These are phyloP conservation scores for Hirtodrosophila histrioides DNA, from an alignment of 2,888 invertebrate genomes.

Conservation along the genomic window DNA sequence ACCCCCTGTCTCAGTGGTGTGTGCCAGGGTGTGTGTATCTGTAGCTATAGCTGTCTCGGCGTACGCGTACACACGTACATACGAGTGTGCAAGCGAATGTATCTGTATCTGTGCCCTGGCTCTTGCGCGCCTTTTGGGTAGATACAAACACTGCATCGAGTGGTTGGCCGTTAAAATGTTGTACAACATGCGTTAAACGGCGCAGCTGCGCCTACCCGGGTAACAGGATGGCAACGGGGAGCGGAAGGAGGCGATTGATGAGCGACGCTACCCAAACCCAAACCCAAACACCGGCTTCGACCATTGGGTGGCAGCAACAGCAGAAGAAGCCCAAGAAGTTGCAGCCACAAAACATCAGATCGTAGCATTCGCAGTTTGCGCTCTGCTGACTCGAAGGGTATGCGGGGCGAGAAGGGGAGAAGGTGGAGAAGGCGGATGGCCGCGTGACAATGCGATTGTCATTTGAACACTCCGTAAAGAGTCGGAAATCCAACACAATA, in stretches of 20 bases:
- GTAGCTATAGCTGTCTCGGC: slow-evolving; percentile 8
- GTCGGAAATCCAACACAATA: slow-evolving; percentile 2
- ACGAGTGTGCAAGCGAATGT: slow-evolving; percentile 33
- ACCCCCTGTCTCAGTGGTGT: slow-evolving; percentile 54
- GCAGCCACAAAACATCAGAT: slow-evolving; percentile 36
- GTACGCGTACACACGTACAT: neutral
- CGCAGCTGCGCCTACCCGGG: slow-evolving; percentile 68
- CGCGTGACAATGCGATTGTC: slow-evolving; percentile 36
- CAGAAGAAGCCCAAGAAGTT: slow-evolving; percentile 56
- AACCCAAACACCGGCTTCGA: slow-evolving; percentile 1
- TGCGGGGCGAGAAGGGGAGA: neutral
- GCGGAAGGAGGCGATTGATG: slow-evolving; percentile 27
- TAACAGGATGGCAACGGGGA: slow-evolving; percentile 24
- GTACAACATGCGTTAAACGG: slow-evolving; percentile 76
- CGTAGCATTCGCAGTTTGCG: slow-evolving; percentile 44
- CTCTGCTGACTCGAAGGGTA: slow-evolving; percentile 13
- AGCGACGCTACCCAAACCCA: slow-evolving; percentile 7
- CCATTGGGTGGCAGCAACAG: slow-evolving; percentile 35
- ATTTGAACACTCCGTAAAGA: slow-evolving; percentile 9
- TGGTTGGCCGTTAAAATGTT: slow-evolving; percentile 77
- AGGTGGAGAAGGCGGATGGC: neutral
- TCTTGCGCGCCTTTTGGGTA: slow-evolving; percentile 57
- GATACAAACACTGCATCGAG: slow-evolving; percentile 67
- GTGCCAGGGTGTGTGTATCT: slow-evolving; percentile 5
- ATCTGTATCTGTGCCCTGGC: slow-evolving; percentile 12